A percentile compares a stretch with the other conserved stretches of the same genome.
Conservation (phyloP, 1,140 invertebrate species). For the Papilio polytes region DNA sequence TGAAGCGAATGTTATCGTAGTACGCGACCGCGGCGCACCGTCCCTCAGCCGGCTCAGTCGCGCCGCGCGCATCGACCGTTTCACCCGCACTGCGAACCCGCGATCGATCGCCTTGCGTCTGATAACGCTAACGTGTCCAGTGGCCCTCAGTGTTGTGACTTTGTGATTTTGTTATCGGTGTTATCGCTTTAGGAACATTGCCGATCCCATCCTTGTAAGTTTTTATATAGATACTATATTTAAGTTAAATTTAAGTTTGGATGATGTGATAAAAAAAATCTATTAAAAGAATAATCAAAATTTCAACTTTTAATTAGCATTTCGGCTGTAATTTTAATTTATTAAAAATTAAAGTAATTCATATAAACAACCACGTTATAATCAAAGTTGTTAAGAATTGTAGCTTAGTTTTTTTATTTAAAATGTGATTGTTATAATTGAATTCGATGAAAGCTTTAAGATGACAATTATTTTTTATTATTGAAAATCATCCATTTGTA, state of each 20-base stretch:
- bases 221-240: background rate
- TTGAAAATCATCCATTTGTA: too few species aligned
- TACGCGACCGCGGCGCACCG: constrained; percentile 16
- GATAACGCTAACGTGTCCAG: constrained; percentile 10
- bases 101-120: background rate
- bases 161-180: background rate
- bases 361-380: background rate
- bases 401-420: too few species aligned
- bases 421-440: too few species aligned
- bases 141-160: background rate
- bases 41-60: constrained; percentile 54
- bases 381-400: background rate
- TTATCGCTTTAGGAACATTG: constrained; percentile 8
- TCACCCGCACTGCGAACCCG: constrained; percentile 2
- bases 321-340: background rate
- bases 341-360: background rate
- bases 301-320: background rate
- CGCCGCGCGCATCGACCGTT: constrained; percentile 66
- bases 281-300: too few species aligned
- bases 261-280: background rate
- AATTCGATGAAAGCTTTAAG: too few species aligned
- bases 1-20: background rate
- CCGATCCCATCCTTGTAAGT: background rate
- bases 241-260: background rate
- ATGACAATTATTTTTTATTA: too few species aligned